Evolutionary conservation across 2,113 vertebrate genomes (phyloP), one percentile per base, ranked within the genome.

Genomic region (Chascanopsetta lugubris): DNA sequence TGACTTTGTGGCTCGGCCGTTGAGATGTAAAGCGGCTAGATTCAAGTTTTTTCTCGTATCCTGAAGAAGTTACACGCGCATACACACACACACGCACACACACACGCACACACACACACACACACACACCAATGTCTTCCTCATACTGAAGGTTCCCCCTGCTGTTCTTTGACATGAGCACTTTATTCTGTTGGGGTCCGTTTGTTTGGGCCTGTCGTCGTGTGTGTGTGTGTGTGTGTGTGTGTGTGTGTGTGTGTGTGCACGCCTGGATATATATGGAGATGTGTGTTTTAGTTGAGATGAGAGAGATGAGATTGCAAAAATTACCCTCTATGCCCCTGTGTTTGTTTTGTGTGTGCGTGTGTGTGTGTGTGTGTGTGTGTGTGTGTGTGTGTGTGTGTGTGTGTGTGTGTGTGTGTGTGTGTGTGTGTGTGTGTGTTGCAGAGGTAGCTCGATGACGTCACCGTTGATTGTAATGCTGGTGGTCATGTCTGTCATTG

Each of bases 401-500:
- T 36, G 29, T 30, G 29, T 22, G 36, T 43, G 29, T 30, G 18
- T 20, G 9, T 20, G 24, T 20, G 9, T 20, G 24, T 13, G 42
- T 10, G 18, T 9, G n/a, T 0, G 2, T 17, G 3, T 15, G 6
- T 13, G 6, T 17, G 38, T 9, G 45, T 20, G 21, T 51, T 15
- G 61, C 29, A 69, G 57, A 40, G 51, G 48, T 25, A 18, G 47
- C 47, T 45, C 1, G 27, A 61, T 79, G 78, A 82, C 60, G 32
- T 77, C 66, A 82, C 42, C 1, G 65, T 27, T 65, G 56, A 68
- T 69, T 79, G 55, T 54, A 22, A 74, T 74, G 69, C 78, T 61
- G 71, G 54, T 61, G 60, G 77, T 79, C 68, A 76, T 70, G 64
- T 73, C 75, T 20, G 72, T 79, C 75, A 72, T 79, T 72, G 81